Base-by-base conservation (phyloP, 2,888 invertebrate genomes). In the Pelosia muscerda region DNA sequence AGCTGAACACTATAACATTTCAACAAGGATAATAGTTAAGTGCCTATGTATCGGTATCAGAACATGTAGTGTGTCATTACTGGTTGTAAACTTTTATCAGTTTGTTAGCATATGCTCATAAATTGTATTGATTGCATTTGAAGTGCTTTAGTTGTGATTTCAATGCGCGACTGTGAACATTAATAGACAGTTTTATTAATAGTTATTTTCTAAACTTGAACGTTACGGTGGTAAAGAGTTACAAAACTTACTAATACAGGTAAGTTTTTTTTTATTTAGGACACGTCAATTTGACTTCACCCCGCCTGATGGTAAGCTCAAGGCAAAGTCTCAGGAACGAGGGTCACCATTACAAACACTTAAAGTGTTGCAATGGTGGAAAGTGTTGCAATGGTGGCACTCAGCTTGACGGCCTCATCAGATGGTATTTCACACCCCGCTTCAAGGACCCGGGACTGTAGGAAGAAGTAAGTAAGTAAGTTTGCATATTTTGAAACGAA, bases 11-110 rank as follows among this genome's bases (percentile, higher is more conserved):
- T 58, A 22, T 38, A 25, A 38, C 15, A 38, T 38, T 42, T 49
- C n/a, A 49, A 49, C 26, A 49, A 61, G 61, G 61, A 61, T 49
- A 61, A 61, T 61, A 26, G 38, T 26, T 11, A 61, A 61, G 26
- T 42, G 26, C 28, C 26, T 57, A 31, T n/a, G 19, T 57, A 57
- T 57, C 19, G 26, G n/a, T 61, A 42, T 59, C 25, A 25, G 38
- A 25, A 25, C 34, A 38, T 38, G 38, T 59, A 10, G 49, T 49
- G 49, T 38, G 38, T 59, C 23, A 55, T 55, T 19, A 25, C 49
- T 49, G 19, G 26, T 49, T 13, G 13, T n/a, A n/a, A 11, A 11
- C 19, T 4, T 61, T 61, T 59, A 59, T 59, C 59, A 59, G 19
- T 25, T 19, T 25, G 13, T 23, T 23, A 38, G 59, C 5, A 2